phyloP scores from a whole-genome alignment of 2,888 invertebrate genomes.

The Crematogaster levior region DNA sequence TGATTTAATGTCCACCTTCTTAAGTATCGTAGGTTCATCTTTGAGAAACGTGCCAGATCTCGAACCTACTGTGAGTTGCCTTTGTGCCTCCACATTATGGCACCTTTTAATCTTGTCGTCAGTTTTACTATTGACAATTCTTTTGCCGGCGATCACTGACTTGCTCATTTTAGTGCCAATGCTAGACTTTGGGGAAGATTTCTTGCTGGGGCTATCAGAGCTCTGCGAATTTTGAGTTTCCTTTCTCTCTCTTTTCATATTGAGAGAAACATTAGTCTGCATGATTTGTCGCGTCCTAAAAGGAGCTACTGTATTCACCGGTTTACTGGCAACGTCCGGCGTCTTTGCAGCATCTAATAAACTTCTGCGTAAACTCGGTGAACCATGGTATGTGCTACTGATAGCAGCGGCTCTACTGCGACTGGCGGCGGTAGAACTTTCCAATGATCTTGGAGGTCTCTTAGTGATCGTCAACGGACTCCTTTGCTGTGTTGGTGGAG shows the following conservation, averaged over 20 bases:
- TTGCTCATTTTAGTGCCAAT: slow-evolving; percentile 72
- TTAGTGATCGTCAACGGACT: slow-evolving; percentile 75
- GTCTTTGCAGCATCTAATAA: slow-evolving; percentile 87
- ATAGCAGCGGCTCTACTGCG: slow-evolving; percentile 82
- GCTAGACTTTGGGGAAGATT: slow-evolving; percentile 82
- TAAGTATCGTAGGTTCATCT: slow-evolving; percentile 90
- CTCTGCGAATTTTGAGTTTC: slow-evolving; percentile 77
- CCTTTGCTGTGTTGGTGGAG: slow-evolving; percentile 80
- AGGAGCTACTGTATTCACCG: slow-evolving; percentile 67
- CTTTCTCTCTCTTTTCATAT: slow-evolving; percentile 75
- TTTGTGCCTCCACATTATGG: slow-evolving; percentile 78
- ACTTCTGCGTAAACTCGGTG: slow-evolving; percentile 86
- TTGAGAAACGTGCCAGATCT: slow-evolving; percentile 92
- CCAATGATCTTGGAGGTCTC: slow-evolving; percentile 80
- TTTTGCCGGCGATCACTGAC: slow-evolving; percentile 64
- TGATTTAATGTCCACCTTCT: slow-evolving; percentile 84
- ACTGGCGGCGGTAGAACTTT: slow-evolving; percentile 83
- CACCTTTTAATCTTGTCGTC: slow-evolving; percentile 80
- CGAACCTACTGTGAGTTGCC: slow-evolving; percentile 85
- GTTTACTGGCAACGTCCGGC: slow-evolving; percentile 85
- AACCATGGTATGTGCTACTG: slow-evolving; percentile 81
- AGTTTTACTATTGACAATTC: slow-evolving; percentile 64
- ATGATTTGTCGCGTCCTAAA: slow-evolving; percentile 70
- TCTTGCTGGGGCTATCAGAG: slow-evolving; percentile 81
- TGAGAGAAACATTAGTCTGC: slow-evolving; percentile 66